A percentile compares a stretch with the other conserved stretches of the same genome.
Evolutionary conservation across 2,797 vertebrate genomes (phyloP).

Genomic region (Leuciscus waleckii): DNA sequence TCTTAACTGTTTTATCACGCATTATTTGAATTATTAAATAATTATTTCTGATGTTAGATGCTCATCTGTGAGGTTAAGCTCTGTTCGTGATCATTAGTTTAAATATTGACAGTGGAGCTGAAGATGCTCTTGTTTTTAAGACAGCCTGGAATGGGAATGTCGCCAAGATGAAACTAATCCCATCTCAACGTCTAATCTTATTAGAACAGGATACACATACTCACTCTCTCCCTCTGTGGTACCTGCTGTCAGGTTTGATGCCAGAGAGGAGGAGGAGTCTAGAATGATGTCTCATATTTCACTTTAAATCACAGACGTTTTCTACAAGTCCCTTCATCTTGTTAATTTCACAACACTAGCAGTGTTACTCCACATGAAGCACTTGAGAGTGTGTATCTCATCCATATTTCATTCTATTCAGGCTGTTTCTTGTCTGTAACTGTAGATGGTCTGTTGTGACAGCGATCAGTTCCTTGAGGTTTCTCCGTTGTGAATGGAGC

Average conservation of each 20-base stretch:
- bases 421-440: constrained; percentile 11
- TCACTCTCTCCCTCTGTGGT: background rate
- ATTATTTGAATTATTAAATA: background rate
- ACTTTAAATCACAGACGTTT: constrained; percentile 27
- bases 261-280: background rate
- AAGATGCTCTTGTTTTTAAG: constrained; percentile 48
- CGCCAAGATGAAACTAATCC: constrained; percentile 51
- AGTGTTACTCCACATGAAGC: constrained; percentile 4
- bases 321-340: constrained; percentile 16
- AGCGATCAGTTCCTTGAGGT: constrained; percentile 23
- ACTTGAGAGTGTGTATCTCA: constrained; percentile 16
- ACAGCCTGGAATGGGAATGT: constrained; percentile 46
- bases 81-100: constrained; percentile 31
- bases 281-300: constrained; percentile 16
- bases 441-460: background rate
- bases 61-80: constrained; percentile 1
- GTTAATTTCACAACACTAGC: constrained; percentile 15
- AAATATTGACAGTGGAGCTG: constrained; percentile 40
- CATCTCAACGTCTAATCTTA: constrained; percentile 46
- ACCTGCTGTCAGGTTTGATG: constrained; percentile 30
- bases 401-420: constrained; percentile 26
- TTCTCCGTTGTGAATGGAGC: background rate
- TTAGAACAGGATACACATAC: constrained; percentile 47
- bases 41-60: background rate
- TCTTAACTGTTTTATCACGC: background rate